phyloP scores from a whole-genome alignment of 1,140 invertebrate genomes.

The Drosophila albomicans region DNA sequence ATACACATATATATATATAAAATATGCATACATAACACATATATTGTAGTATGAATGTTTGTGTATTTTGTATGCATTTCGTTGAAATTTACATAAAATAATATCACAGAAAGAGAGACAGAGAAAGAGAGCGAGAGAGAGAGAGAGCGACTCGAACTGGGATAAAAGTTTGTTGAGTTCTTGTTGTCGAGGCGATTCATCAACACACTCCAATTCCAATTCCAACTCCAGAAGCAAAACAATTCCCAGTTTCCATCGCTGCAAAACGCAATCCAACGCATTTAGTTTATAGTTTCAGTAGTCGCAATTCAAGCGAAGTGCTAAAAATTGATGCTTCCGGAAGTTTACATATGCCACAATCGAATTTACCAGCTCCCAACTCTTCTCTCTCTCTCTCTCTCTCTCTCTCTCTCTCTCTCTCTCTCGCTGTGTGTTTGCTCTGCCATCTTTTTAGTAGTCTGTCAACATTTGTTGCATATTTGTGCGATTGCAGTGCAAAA shows the following conservation, averaged over 20 bases:
- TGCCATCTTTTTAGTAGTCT: conserved; percentile 7
- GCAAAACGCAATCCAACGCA: conserved; percentile 3
- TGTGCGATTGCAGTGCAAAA: conserved; percentile 10
- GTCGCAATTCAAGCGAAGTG: conserved; percentile 29
- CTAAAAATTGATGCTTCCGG: conserved; percentile 47
- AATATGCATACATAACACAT: conserved; percentile 7
- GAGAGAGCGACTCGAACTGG: conserved; percentile 20
- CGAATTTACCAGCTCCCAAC: conserved; percentile 7
- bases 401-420: background rate
- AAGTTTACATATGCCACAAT: conserved; percentile 41
- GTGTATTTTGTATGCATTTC: conserved; percentile 43
- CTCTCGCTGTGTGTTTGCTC: background rate
- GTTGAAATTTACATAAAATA: conserved; percentile 53
- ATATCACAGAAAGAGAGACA: conserved; percentile 14
- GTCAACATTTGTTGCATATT: conserved; percentile 35
- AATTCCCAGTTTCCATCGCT: conserved; percentile 8
- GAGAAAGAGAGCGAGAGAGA: background rate
- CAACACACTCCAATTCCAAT: background rate
- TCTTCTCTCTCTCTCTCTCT: background rate
- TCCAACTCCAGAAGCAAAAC: background rate
- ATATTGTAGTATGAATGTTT: conserved; percentile 5
- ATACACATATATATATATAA: conserved; percentile 12
- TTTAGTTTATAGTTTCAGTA: conserved; percentile 13
- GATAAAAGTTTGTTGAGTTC: conserved; percentile 16
- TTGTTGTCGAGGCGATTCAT: conserved; percentile 18